A percentile compares a stretch with the other conserved stretches of the same genome.
Conservation (phyloP, 2,888 invertebrate species). For the Cecidostiba fungosa region DNA sequence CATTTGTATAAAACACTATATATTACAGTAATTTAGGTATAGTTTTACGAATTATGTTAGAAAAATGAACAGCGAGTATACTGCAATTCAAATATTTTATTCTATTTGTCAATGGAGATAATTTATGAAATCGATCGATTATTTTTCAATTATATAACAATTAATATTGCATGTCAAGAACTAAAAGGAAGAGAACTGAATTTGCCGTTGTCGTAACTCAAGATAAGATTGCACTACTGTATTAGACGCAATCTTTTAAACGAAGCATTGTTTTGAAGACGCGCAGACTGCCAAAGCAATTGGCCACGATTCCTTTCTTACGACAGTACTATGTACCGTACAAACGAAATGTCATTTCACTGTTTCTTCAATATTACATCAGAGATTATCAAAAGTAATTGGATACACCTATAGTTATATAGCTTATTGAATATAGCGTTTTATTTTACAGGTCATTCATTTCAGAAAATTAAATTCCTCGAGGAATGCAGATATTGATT, state of each 20-base stretch:
- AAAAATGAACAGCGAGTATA: too few relatives aligned
- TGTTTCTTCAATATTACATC: constrained; percentile 21
- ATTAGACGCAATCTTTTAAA: background rate
- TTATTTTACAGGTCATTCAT: background rate
- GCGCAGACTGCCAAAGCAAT: constrained; percentile 16
- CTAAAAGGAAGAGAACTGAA: background rate
- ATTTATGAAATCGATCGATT: too few relatives aligned
- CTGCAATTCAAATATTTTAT: too few relatives aligned
- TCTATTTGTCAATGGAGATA: too few relatives aligned
- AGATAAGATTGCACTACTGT: background rate
- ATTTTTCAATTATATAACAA: background rate
- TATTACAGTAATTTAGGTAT: too few relatives aligned
- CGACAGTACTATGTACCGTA: constrained; percentile 8
- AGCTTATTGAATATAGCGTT: background rate
- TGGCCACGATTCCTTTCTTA: constrained; percentile 13
- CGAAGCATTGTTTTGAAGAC: constrained; percentile 19
- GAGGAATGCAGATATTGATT: background rate
- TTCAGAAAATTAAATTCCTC: background rate
- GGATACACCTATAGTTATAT: too few relatives aligned
- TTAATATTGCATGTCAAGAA: background rate
- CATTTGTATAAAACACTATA: too few relatives aligned
- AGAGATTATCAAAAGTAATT: constrained; percentile 17
- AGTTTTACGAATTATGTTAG: too few relatives aligned
- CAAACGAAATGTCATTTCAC: background rate
- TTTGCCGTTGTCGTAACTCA: background rate